phyloP scores from a whole-genome alignment of 2,888 invertebrate species.

The Clivina fossor region DNA sequence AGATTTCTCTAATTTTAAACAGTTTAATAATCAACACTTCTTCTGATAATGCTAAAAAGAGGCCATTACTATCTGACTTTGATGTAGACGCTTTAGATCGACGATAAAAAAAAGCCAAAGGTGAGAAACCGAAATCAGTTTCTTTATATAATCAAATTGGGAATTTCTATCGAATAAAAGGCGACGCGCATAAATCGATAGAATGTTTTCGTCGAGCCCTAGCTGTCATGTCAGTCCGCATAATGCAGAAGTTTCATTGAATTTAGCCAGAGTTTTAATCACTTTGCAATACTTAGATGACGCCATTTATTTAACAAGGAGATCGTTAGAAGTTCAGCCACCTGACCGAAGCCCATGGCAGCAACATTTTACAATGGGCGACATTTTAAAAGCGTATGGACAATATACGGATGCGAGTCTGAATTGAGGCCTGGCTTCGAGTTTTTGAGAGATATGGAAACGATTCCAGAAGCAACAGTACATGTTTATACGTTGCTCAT shows the following conservation, averaged over 20 bases:
- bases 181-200: constrained; percentile 82
- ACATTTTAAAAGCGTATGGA: constrained; percentile 89
- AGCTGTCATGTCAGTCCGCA: constrained; percentile 82
- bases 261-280: constrained; percentile 80
- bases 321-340: constrained; percentile 81
- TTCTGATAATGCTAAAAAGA: no score
- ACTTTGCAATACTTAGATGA: constrained; percentile 88
- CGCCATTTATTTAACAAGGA: constrained; percentile 82
- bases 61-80: constrained; percentile 60
- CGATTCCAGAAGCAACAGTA: constrained; percentile 75
- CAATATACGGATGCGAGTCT: constrained; percentile 85
- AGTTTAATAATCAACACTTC: no score
- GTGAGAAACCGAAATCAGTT: constrained; percentile 81
- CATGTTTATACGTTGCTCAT: constrained; percentile 86
- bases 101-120: constrained; percentile 74
- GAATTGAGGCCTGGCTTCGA: constrained; percentile 82
- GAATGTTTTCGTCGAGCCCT: constrained; percentile 87
- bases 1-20: constrained; percentile 75
- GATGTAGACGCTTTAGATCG: constrained; percentile 75
- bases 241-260: constrained; percentile 82
- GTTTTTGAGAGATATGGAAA: constrained; percentile 80
- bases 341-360: constrained; percentile 87
- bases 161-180: constrained; percentile 89
- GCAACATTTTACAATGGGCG: constrained; percentile 88
- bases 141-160: constrained; percentile 89